A percentile compares a stretch with the other conserved stretches of the same genome.
These are phyloP conservation scores for Heliconius erato DNA, from an alignment of 2,888 invertebrate species.

Conservation along the genomic window DNA sequence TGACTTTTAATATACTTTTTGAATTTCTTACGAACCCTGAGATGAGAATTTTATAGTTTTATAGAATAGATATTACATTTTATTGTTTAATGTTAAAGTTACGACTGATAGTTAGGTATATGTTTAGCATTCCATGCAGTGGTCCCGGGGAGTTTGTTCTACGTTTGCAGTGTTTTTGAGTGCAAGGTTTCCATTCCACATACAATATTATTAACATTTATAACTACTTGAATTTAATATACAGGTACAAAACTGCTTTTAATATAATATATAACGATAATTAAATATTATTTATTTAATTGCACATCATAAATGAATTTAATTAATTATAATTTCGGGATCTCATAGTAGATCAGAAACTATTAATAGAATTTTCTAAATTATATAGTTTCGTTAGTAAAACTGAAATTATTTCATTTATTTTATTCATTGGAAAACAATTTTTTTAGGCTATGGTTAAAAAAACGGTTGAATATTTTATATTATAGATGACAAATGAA, in stretches of 20 bases:
- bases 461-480: neutral
- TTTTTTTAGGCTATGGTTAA: neutral
- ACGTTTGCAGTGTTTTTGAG: conserved; percentile 38
- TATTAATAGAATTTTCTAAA: neutral
- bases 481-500: neutral
- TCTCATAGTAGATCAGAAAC: neutral
- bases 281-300: neutral
- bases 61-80: neutral
- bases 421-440: conserved; percentile 51
- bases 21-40: neutral
- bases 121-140: conserved; percentile 47
- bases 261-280: neutral
- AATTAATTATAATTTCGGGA: conserved; percentile 1
- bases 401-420: conserved; percentile 28
- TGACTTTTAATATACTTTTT: neutral
- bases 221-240: neutral
- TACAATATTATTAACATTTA: conserved; percentile 45
- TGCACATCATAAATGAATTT: neutral
- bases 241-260: neutral
- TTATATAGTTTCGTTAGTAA: conserved; percentile 34
- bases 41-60: neutral
- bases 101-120: conserved; percentile 5
- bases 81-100: neutral
- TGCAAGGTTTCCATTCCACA: conserved; percentile 45
- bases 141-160: conserved; percentile 41